Evolutionary conservation across 2,797 vertebrate species (phyloP).

Genomic region (Cirrhinus mrigala): DNA sequence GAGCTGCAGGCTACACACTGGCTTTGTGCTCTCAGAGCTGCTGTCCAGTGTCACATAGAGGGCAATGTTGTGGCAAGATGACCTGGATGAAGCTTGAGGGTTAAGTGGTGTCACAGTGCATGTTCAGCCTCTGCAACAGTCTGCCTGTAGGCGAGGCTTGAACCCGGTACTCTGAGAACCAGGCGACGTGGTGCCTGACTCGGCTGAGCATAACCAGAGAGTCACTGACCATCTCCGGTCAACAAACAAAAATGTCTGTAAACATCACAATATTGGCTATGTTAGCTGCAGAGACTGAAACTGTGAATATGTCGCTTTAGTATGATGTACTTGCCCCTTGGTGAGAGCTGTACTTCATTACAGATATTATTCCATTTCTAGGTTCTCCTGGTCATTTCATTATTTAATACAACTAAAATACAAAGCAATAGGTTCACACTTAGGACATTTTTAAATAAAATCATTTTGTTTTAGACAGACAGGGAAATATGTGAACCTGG

Average conservation of each 20-base stretch:
- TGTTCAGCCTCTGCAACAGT: slow-evolving; percentile 75
- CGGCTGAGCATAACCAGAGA: slow-evolving; percentile 32
- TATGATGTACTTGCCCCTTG: neutral
- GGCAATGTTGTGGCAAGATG: slow-evolving; percentile 82
- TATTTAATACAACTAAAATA: neutral
- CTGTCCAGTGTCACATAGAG: slow-evolving; percentile 66
- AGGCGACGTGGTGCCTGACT: slow-evolving; percentile 70
- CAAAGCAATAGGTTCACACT: neutral
- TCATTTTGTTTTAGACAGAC: neutral
- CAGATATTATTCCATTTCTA: neutral
- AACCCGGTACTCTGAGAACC: slow-evolving; percentile 66
- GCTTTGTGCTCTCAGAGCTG: slow-evolving; percentile 75
- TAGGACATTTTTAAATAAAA: neutral
- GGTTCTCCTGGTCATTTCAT: neutral
- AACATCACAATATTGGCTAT: slow-evolving; percentile 53
- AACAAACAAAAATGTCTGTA: slow-evolving; percentile 65
- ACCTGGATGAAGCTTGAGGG: slow-evolving; percentile 80
- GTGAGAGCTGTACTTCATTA: neutral
- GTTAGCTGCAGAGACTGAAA: neutral
- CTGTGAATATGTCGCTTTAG: neutral
- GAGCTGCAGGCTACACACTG: slow-evolving; percentile 74
- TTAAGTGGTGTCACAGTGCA: slow-evolving; percentile 85
- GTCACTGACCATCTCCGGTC: slow-evolving; percentile 65
- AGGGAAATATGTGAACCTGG: neutral
- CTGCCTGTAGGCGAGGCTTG: slow-evolving; percentile 75